phyloP scores from a whole-genome alignment of 1,140 invertebrate genomes.

The Conus betulinus region DNA sequence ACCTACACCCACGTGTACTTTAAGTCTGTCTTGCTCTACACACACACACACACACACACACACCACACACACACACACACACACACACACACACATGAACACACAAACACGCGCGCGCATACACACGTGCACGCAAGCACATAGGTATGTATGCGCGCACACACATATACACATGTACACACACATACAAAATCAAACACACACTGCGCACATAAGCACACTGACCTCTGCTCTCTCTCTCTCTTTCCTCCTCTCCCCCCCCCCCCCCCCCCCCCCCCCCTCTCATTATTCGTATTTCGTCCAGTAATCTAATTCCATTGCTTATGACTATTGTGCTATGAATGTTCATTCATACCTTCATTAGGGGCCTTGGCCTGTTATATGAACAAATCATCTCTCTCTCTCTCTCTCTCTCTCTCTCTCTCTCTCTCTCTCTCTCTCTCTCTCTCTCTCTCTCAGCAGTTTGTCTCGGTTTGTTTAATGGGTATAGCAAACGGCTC shows the following conservation, averaged over 20 bases:
- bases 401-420: slow-evolving; percentile 17
- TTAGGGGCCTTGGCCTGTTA: no score
- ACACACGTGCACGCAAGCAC: not conserved
- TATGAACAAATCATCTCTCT: no score
- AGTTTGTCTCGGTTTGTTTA: no score
- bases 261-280: not conserved
- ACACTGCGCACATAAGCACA: not conserved
- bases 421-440: no score
- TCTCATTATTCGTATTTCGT: not conserved
- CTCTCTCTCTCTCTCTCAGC: no score
- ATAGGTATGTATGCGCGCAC: not conserved
- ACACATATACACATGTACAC: not conserved
- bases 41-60: slow-evolving; percentile 5
- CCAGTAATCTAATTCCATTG: not conserved
- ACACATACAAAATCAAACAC: not conserved
- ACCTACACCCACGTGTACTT: no score
- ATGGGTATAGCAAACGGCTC: no score
- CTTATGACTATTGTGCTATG: no score
- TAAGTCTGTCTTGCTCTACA: not conserved
- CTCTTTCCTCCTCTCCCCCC: no score
- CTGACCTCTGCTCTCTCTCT: not conserved
- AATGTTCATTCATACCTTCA: no score
- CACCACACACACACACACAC: not conserved
- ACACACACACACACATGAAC: not conserved
- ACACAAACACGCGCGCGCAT: not conserved